phyloP scores from a whole-genome alignment of 2,113 vertebrate genomes.

The Saccopteryx bilineata region DNA sequence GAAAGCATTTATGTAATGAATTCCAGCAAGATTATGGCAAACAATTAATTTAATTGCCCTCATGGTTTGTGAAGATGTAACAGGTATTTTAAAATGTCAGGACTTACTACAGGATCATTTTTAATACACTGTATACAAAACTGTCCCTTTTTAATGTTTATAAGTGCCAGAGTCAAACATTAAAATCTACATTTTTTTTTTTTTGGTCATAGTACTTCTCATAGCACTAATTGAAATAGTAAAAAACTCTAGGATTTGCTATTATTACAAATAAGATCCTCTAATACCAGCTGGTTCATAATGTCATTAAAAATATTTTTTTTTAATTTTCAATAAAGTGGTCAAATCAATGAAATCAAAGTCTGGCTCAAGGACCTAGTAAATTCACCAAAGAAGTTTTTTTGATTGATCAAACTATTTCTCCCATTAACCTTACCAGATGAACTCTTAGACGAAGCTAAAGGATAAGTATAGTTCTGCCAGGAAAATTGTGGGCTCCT shows the following conservation, averaged over 20 bases:
- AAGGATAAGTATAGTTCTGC: neutral
- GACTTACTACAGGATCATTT: neutral
- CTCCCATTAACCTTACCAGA: neutral
- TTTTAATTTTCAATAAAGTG: neutral
- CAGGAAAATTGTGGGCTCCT: neutral
- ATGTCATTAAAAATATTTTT: neutral
- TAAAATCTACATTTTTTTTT: conserved; percentile 15
- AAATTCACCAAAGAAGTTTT: neutral
- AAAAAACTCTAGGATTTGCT: neutral
- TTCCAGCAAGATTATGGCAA: neutral
- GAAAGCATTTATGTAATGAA: neutral
- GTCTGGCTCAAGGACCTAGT: neutral
- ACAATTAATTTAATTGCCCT: neutral
- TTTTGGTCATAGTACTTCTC: neutral
- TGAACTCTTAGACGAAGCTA: neutral
- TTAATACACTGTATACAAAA: conserved; percentile 1
- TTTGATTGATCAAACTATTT: conserved; percentile 23
- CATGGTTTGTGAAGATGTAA: neutral
- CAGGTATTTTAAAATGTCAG: neutral
- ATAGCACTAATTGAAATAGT: neutral
- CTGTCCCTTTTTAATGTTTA: neutral
- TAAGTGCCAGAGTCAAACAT: neutral
- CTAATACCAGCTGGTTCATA: neutral
- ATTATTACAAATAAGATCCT: neutral
- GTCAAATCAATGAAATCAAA: neutral